Evolutionary conservation across 1,140 invertebrate species (phyloP).

Genomic region (Euwallacea similis): DNA sequence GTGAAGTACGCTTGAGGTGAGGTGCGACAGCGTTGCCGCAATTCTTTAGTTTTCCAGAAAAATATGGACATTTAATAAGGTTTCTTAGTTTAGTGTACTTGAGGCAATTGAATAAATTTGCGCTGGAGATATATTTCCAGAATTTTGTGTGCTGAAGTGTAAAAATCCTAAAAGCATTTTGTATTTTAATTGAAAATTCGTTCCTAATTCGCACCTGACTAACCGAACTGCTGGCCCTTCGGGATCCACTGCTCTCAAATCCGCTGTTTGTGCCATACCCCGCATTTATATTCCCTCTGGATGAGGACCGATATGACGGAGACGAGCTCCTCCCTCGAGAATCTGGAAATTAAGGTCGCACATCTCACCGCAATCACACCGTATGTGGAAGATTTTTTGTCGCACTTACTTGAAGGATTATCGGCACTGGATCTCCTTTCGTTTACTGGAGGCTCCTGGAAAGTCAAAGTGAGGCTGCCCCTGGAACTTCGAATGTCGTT

Average conservation of each 20-base stretch:
- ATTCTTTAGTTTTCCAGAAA: no score
- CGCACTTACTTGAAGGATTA: conserved; percentile 50
- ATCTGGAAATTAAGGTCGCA: conserved; percentile 42
- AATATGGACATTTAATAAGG: no score
- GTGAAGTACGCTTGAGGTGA: no score
- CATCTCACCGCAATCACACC: background rate
- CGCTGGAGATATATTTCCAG: no score
- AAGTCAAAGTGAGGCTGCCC: conserved; percentile 61
- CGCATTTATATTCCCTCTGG: conserved; percentile 57
- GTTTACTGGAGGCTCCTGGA: conserved; percentile 62
- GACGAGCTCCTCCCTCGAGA: conserved; percentile 60
- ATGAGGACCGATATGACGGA: conserved; percentile 61
- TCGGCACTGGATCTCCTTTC: conserved; percentile 64
- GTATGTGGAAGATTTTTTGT: background rate
- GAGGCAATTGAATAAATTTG: no score
- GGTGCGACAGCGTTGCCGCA: no score
- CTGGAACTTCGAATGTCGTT: conserved; percentile 59
- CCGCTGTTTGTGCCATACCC: conserved; percentile 57
- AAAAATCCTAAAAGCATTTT: no score
- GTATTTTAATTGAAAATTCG: no score
- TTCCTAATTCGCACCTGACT: conserved; percentile 61
- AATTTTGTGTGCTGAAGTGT: no score
- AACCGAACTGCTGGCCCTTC: conserved; percentile 70
- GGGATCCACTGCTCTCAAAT: conserved; percentile 62
- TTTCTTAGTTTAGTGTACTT: no score